Conservation (phyloP, 2,888 invertebrate genomes). For the Hartigia nigra region DNA sequence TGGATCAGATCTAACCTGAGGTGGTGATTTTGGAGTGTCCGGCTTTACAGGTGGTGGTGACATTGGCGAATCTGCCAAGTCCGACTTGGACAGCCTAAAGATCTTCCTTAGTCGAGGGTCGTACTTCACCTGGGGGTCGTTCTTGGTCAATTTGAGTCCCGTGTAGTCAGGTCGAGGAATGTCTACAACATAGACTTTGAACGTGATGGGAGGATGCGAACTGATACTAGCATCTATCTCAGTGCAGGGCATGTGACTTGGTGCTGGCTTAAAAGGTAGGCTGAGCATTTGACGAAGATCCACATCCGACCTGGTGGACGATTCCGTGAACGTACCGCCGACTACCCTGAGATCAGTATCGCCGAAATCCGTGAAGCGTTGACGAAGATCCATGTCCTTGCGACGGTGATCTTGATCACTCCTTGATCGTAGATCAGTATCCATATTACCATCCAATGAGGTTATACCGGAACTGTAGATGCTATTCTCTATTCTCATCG, state of each 20-base stretch:
- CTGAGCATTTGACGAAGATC: constrained; percentile 77
- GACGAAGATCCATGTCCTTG: constrained; percentile 68
- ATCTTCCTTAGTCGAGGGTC: constrained; percentile 84
- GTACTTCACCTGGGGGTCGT: constrained; percentile 76
- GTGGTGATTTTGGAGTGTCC: constrained; percentile 65
- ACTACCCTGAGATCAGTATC: constrained; percentile 75
- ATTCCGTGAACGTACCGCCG: constrained; percentile 43
- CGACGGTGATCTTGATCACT: constrained; percentile 60
- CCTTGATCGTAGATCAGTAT: constrained; percentile 59
- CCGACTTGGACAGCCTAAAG: constrained; percentile 73
- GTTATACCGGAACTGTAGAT: constrained; percentile 64
- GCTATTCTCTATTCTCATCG: constrained; percentile 55
- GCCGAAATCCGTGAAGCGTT: constrained; percentile 69
- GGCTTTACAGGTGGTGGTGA: constrained; percentile 68
- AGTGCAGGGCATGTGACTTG: constrained; percentile 85
- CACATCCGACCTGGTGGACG: constrained; percentile 70
- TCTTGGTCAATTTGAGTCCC: constrained; percentile 77
- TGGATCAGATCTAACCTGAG: constrained; percentile 57
- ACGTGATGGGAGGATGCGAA: constrained; percentile 80
- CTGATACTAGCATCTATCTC: constrained; percentile 87
- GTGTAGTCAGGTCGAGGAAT: constrained; percentile 82
- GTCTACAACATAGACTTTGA: constrained; percentile 73
- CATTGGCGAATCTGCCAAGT: constrained; percentile 72
- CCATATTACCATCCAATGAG: constrained; percentile 52
- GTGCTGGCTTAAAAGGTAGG: constrained; percentile 82